phyloP scores from a whole-genome alignment of 2,888 invertebrate genomes.

The Tortricodes alternella region DNA sequence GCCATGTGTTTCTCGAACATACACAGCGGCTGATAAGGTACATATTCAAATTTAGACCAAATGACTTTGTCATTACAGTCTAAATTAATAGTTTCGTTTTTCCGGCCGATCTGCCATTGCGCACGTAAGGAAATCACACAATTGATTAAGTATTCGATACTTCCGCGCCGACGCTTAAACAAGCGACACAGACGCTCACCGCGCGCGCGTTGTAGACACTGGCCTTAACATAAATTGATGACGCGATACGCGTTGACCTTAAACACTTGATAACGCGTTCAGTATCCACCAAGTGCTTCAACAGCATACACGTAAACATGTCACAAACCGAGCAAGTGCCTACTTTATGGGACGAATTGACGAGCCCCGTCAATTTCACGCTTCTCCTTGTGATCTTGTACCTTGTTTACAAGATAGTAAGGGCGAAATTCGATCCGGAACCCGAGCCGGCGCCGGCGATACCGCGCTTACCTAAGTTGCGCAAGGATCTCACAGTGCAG shows the following conservation, averaged over 20 bases:
- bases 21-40: too few relatives aligned
- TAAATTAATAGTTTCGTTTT: too few relatives aligned
- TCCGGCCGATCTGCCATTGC: too few relatives aligned
- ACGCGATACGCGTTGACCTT: conserved; percentile 30
- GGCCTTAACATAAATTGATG: conserved; percentile 26
- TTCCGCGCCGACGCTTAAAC: conserved; percentile 20
- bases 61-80: too few relatives aligned
- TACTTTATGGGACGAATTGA: conserved; percentile 72
- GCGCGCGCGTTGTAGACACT: conserved; percentile 23
- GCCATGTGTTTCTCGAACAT: too few relatives aligned
- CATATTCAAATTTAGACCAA: too few relatives aligned
- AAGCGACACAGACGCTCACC: conserved; percentile 11
- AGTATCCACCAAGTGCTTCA: conserved; percentile 28
- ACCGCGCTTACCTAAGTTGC: conserved; percentile 89
- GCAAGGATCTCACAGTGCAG: conserved; percentile 93
- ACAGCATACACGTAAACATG: conserved; percentile 26
- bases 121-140: too few relatives aligned
- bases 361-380: conserved; percentile 68
- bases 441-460: conserved; percentile 63
- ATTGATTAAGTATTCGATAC: conserved; percentile 21
- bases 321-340: conserved; percentile 32
- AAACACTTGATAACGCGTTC: conserved; percentile 29
- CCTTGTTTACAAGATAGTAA: conserved; percentile 85
- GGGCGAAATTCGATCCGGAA: conserved; percentile 69
- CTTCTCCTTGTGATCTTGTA: conserved; percentile 68